phyloP scores from a whole-genome alignment of 2,113 vertebrate genomes.

The Calidris pugnax region DNA sequence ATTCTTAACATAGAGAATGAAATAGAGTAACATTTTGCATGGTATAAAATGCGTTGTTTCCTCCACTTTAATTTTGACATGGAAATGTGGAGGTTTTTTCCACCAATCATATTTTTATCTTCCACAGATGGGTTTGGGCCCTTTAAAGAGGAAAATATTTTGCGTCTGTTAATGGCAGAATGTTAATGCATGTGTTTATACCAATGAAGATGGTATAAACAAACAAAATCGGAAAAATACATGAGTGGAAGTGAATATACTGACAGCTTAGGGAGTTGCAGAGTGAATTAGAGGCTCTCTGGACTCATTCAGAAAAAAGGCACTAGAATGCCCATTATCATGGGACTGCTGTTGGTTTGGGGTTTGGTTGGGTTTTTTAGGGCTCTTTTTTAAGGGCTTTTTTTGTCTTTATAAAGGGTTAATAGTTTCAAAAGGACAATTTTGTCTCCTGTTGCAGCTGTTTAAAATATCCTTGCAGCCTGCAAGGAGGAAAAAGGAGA shows the following conservation, averaged over 20 bases:
- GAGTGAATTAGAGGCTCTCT: background rate
- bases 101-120: background rate
- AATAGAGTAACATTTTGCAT: background rate
- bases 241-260: background rate
- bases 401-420: background rate
- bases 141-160: slow-evolving; percentile 2
- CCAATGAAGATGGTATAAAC: background rate
- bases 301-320: background rate
- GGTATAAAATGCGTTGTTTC: background rate
- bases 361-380: background rate
- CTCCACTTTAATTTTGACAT: background rate
- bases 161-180: background rate
- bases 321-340: background rate
- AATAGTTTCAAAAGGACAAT: background rate
- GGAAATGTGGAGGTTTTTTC: background rate
- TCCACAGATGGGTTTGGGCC: background rate
- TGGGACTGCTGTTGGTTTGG: background rate
- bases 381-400: background rate
- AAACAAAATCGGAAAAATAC: background rate
- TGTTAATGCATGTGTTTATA: background rate
- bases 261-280: background rate
- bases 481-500: background rate
- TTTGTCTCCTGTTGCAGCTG: background rate
- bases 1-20: background rate
- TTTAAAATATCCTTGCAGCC: background rate